A percentile compares a stretch with the other conserved stretches of the same genome.
Conservation (phyloP, 1,140 invertebrate species). For the Tetramorium simillimum region DNA sequence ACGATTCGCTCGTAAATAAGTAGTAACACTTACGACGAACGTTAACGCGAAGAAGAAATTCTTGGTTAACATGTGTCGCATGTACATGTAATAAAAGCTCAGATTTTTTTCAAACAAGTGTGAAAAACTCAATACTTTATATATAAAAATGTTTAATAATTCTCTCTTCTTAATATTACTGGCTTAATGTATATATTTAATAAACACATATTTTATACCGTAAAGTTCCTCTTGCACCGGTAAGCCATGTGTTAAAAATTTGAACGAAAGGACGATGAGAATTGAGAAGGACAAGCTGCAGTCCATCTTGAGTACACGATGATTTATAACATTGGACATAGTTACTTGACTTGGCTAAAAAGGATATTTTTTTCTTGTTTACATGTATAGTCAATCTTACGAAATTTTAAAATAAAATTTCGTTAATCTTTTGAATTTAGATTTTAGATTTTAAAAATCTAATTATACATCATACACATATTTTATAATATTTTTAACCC, state of each 20-base stretch:
- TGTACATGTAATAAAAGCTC: neutral
- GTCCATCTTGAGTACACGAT: slow-evolving; percentile 4
- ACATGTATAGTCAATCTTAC: neutral
- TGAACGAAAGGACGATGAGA: slow-evolving; percentile 4
- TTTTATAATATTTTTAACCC: neutral
- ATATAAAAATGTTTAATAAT: slow-evolving; percentile 4
- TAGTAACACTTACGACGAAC: neutral
- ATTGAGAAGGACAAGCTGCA: slow-evolving; percentile 3
- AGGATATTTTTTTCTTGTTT: neutral
- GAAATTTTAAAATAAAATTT: neutral
- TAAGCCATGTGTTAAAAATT: neutral
- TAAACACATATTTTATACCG: neutral
- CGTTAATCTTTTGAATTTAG: neutral
- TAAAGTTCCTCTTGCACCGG: slow-evolving; percentile 17
- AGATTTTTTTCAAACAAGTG: neutral
- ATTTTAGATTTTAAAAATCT: neutral
- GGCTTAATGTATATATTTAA: neutral
- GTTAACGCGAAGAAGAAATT: neutral
- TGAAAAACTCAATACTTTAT: neutral
- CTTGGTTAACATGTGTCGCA: neutral
- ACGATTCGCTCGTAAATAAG: neutral
- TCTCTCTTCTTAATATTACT: neutral
- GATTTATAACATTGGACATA: neutral
- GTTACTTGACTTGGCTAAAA: neutral
- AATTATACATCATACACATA: neutral